phyloP scores from a whole-genome alignment of 2,113 vertebrate species.

The Brienomyrus longianalis region DNA sequence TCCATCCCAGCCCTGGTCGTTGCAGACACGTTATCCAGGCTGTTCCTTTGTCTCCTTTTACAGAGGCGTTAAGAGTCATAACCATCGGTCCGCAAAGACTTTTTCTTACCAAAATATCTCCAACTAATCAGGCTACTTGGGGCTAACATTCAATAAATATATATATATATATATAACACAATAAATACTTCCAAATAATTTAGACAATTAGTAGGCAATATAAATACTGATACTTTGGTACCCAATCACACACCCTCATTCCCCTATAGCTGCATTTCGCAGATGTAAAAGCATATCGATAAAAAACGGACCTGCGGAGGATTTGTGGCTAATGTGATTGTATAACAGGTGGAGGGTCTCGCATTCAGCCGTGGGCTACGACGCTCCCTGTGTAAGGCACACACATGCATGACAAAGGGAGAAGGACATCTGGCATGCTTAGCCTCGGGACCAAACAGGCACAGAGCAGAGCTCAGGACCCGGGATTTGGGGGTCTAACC shows the following conservation, averaged over 20 bases:
- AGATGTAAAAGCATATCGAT: background rate
- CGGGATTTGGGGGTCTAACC: slow-evolving; percentile 37
- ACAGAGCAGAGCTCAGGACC: slow-evolving; percentile 24
- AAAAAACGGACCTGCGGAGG: background rate
- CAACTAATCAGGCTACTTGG: background rate
- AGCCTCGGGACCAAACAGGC: slow-evolving; percentile 59
- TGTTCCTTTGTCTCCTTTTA: background rate
- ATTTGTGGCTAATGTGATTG: slow-evolving; percentile 23
- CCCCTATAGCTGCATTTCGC: background rate
- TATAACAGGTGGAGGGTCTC: slow-evolving; percentile 62
- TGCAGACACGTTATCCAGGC: background rate
- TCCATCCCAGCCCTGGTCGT: background rate
- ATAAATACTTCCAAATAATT: background rate
- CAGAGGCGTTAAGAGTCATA: background rate
- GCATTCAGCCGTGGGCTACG: slow-evolving; percentile 24
- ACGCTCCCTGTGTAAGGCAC: slow-evolving; percentile 34
- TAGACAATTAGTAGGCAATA: background rate
- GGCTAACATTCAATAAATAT: background rate
- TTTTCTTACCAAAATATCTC: background rate
- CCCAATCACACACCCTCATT: background rate
- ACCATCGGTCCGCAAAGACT: background rate
- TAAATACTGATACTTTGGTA: background rate
- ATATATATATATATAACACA: no score
- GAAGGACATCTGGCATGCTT: slow-evolving; percentile 53
- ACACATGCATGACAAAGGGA: slow-evolving; percentile 49